These are phyloP conservation scores for Catharus ustulatus DNA, from an alignment of 2,797 vertebrate species.

Conservation along the genomic window DNA sequence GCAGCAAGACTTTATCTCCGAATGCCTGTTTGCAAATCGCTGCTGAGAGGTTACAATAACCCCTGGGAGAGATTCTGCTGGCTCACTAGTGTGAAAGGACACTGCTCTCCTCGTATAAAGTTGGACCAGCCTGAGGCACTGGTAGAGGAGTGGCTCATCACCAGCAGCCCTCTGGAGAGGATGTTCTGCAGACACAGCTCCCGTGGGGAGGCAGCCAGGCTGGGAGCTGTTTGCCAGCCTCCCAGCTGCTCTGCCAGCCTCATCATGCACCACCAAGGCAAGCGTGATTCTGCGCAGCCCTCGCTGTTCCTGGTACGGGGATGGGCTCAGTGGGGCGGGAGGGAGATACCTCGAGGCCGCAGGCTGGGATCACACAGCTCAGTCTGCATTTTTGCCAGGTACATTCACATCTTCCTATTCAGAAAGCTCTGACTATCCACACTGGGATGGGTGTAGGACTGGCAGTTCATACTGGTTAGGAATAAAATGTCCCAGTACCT, in stretches of 20 bases:
- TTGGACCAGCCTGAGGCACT: slow-evolving; percentile 18
- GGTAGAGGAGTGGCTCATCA: background rate
- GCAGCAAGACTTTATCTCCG: slow-evolving; percentile 61
- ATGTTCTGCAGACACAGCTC: slow-evolving; percentile 21
- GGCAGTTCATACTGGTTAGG: background rate
- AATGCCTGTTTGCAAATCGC: slow-evolving; percentile 54
- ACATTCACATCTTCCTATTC: background rate
- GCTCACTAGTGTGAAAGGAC: slow-evolving; percentile 33
- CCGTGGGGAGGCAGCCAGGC: slow-evolving; percentile 23
- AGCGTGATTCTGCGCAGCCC: background rate
- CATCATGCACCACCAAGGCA: background rate
- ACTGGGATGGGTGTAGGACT: background rate
- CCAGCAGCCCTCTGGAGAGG: background rate
- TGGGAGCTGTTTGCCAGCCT: slow-evolving; percentile 2
- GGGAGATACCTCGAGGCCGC: background rate
- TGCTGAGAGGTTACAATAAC: slow-evolving; percentile 54
- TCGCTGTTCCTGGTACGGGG: background rate
- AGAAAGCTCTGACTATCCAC: background rate
- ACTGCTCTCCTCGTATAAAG: background rate
- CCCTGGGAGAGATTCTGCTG: slow-evolving; percentile 42
- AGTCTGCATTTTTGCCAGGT: background rate
- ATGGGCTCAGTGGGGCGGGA: background rate
- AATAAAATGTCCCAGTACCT: background rate
- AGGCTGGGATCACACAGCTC: background rate
- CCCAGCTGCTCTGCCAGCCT: background rate